These are phyloP conservation scores for Ciconia boyciana DNA, from an alignment of 2,113 vertebrate species.

Conservation along the genomic window DNA sequence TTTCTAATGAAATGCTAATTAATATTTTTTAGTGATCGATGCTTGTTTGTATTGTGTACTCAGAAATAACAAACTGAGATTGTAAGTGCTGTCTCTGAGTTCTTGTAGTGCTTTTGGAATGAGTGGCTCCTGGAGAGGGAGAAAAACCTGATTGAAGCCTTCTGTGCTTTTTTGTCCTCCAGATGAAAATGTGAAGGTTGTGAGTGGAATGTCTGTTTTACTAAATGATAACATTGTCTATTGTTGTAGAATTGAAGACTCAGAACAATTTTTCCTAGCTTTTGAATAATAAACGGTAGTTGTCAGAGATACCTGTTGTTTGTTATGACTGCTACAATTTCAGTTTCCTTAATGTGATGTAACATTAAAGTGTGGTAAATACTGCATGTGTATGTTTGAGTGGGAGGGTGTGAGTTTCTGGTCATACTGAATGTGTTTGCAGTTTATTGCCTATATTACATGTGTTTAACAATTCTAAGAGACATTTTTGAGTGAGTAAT, in stretches of 20 bases:
- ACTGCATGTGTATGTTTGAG: not conserved
- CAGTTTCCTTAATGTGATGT: not conserved
- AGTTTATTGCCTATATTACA: not conserved
- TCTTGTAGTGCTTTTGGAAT: not conserved
- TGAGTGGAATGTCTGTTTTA: not conserved
- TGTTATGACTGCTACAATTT: not conserved
- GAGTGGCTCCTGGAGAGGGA: not conserved
- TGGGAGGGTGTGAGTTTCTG: not conserved
- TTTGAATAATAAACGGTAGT: not conserved
- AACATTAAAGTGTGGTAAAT: slow-evolving; percentile 18
- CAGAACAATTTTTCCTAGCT: not conserved
- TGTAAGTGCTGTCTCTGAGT: not conserved
- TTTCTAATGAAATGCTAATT: slow-evolving; percentile 54
- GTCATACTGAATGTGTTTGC: slow-evolving; percentile 1
- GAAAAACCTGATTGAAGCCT: not conserved
- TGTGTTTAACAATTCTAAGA: not conserved
- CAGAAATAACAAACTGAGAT: not conserved
- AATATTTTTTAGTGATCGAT: not conserved
- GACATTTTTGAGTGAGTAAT: slow-evolving; percentile 5
- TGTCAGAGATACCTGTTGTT: not conserved
- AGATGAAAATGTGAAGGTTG: not conserved
- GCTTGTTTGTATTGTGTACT: not conserved
- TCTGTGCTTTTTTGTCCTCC: not conserved
- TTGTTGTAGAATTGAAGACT: not conserved
- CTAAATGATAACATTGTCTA: not conserved